These are phyloP conservation scores for Zygaena filipendulae DNA, from an alignment of 2,888 invertebrate genomes.

Conservation along the genomic window DNA sequence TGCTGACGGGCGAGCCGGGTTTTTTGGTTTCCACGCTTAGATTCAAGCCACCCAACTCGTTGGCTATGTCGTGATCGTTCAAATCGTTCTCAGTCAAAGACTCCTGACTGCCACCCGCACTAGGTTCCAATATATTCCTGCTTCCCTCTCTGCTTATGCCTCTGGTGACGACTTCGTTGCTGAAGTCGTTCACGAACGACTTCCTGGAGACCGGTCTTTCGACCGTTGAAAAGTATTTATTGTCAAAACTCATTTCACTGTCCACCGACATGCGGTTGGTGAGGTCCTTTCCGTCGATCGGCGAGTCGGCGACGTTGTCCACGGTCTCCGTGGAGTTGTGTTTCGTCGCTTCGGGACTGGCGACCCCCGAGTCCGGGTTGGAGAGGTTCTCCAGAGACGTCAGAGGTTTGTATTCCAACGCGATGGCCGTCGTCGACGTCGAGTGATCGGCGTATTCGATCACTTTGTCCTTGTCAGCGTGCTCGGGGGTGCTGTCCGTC, in stretches of 20 bases:
- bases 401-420: slow-evolving; percentile 52
- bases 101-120: slow-evolving; percentile 46
- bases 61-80: slow-evolving; percentile 29
- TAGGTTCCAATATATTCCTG: slow-evolving; percentile 42
- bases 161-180: slow-evolving; percentile 47
- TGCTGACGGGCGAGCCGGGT: slow-evolving; percentile 30
- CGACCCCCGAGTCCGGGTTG: slow-evolving; percentile 63
- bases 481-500: slow-evolving; percentile 65
- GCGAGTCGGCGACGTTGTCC: slow-evolving; percentile 57
- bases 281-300: slow-evolving; percentile 47
- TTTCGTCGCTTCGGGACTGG: slow-evolving; percentile 68
- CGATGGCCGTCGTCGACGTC: slow-evolving; percentile 36
- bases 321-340: slow-evolving; percentile 65
- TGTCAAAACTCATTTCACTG: slow-evolving; percentile 67
- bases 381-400: slow-evolving; percentile 47
- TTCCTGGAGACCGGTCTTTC: slow-evolving; percentile 41
- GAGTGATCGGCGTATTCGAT: slow-evolving; percentile 52
- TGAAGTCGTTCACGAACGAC: slow-evolving; percentile 47
- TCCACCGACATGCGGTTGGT: slow-evolving; percentile 60
- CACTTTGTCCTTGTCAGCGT: slow-evolving; percentile 64
- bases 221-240: slow-evolving; percentile 38
- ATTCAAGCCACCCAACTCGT: slow-evolving; percentile 40
- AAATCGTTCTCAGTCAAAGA: slow-evolving; percentile 35
- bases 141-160: slow-evolving; percentile 52
- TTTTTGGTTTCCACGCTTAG: slow-evolving; percentile 35